Evolutionary conservation across 2,888 invertebrate genomes (phyloP), one percentile per base, ranked within the genome.

Genomic region (Drosophila paramelanica): DNA sequence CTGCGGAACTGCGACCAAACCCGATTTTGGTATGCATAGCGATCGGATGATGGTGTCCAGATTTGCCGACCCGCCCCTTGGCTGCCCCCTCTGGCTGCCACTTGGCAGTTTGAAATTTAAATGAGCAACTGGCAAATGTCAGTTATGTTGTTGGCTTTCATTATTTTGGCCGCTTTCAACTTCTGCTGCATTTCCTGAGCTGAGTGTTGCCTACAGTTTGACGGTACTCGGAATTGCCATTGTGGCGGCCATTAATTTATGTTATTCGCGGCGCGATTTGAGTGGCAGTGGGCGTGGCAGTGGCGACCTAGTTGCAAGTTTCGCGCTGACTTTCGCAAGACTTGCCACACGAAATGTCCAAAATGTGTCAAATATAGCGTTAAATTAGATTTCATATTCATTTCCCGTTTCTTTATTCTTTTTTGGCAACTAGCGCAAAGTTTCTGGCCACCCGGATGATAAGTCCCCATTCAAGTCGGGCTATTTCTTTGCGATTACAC

Each of bases 331-430:
- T 67, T 73, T 27, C 38, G 45, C 51, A 23, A 60, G 23, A 61
- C 51, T 59, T 69, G 52, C 49, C 75, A 46, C 60, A 69, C 64
- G 47, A 68, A 74, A 36, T 55, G 45, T 57, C 46, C 64, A 45
- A 82, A 85, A 79, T 83, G 88, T 86, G 84, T 79, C 87, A 86
- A 83, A 86, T 79, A 75, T 65, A 72, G 83, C 81, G 56, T 78
- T 74, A 81, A 86, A 86, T 86, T 88, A 86, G 88, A 85, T 78
- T 85, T 72, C 72, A 73, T 51, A 64, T 65, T 67, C 53, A 66
- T 61, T 53, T 60, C 10, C 33, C 38, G 20, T 17, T 17, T 17
- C 17, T 41, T 33, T 38, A 23, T 39, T 23, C 25, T 49, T 47
- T 41, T 51, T 10, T 57, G 47, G 31, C 57, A 68, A 58, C 56